Evolutionary conservation across 1,140 invertebrate species (phyloP), one percentile per base, ranked within the genome.

Genomic region (Antheraea mylitta): DNA sequence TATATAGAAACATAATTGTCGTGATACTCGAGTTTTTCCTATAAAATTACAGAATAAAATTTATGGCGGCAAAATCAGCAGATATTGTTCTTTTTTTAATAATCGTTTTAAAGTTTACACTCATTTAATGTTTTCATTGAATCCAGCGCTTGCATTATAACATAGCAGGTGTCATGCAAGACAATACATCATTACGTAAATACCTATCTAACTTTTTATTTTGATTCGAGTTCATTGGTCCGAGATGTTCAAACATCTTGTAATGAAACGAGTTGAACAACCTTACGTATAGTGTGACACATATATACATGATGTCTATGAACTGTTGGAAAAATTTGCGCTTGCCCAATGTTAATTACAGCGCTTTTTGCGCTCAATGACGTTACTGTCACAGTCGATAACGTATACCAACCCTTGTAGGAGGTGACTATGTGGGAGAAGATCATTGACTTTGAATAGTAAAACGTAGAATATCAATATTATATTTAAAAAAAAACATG

Each of bases 201-300:
- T 37, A 63, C 61, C 59, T 61, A 36, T 63, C 61, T 63, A 63
- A 63, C 37, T 30, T 63, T 63, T 63, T 63, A 63, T 63, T 63
- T 63, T 63, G 61, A 63, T 63, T 63, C 60, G 63, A 66, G 79
- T 77, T 83, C 81, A 68, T 75, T 80, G 76, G 58, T 66, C 81
- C 71, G 67, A 75, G 72, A 78, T 76, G 74, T 53, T 53, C 45
- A 53, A 53, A 53, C 45, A 53, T 53, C 45, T 53, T 53, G 45
- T 53, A 53, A 53, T 53, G 45, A 10, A 68, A 69, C 63, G 60
- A 63, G 75, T 69, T 78, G 64, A 78, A 75, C 67, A 73, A 78
- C 75, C 77, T 69, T 38, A 64, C 62, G 67, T 61, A 63, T 22
- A 63, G 11, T 65, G 45, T 53, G 45, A 53, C 45, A 53, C 45